phyloP scores from a whole-genome alignment of 2,888 invertebrate genomes.

The Lochmaea capreae region DNA sequence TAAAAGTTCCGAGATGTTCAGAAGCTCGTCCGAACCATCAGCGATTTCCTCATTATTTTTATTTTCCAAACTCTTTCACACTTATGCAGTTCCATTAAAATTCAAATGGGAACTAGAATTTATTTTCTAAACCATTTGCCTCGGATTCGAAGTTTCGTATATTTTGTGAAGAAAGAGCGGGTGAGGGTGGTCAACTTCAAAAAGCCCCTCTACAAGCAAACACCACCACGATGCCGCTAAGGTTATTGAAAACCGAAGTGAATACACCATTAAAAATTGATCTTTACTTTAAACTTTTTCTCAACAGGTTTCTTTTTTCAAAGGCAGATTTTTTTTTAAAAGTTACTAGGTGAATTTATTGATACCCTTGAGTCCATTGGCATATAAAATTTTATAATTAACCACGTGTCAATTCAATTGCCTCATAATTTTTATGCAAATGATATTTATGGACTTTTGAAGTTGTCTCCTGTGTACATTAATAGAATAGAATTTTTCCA shows the following conservation, averaged over 20 bases:
- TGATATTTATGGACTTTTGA: too few relatives aligned
- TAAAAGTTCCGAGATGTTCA: conserved; percentile 8
- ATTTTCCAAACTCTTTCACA: conserved; percentile 29
- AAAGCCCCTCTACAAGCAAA: neutral
- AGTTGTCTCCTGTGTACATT: too few relatives aligned
- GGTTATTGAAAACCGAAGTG: neutral
- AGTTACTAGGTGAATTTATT: too few relatives aligned
- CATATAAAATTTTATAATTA: too few relatives aligned
- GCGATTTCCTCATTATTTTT: conserved; percentile 24
- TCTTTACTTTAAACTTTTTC: too few relatives aligned
- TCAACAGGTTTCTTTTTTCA: too few relatives aligned
- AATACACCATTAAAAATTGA: neutral
- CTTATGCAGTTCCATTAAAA: conserved; percentile 37
- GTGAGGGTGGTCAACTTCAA: conserved; percentile 1
- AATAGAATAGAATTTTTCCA: too few relatives aligned
- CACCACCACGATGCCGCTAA: neutral
- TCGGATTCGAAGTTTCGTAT: conserved; percentile 35
- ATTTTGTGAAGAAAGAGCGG: conserved; percentile 28
- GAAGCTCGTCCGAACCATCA: conserved; percentile 4
- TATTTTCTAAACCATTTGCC: conserved; percentile 40
- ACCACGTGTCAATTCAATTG: too few relatives aligned
- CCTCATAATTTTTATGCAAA: too few relatives aligned
- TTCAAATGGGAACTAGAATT: conserved; percentile 34
- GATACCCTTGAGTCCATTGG: too few relatives aligned
- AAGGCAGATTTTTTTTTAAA: too few relatives aligned